Conservation (phyloP, 2,888 invertebrate genomes). For the Megamerina dolium region DNA sequence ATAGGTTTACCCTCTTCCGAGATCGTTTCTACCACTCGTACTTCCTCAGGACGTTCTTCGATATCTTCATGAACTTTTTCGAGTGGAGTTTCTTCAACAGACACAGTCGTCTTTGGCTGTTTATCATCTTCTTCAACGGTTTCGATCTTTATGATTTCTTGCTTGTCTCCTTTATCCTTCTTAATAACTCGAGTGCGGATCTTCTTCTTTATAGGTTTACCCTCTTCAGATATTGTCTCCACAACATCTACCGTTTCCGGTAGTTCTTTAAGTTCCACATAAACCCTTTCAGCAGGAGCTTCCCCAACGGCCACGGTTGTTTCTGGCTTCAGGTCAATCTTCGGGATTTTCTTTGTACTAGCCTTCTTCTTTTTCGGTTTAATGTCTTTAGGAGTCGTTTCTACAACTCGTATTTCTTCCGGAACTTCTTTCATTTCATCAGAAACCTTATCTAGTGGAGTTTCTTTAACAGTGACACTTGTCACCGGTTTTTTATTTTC, state of each 20-base stretch:
- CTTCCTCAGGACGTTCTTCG: conserved; percentile 15
- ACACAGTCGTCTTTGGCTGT: conserved; percentile 23
- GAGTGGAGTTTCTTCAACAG: conserved; percentile 20
- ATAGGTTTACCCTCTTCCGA: conserved; percentile 18
- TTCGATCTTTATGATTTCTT: conserved; percentile 28
- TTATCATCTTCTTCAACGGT: conserved; percentile 27
- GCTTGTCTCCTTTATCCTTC: conserved; percentile 27
- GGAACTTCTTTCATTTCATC: conserved; percentile 17
- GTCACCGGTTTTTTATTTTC: conserved; percentile 41
- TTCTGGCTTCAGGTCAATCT: conserved; percentile 17
- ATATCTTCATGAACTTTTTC: conserved; percentile 13
- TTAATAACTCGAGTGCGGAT: conserved; percentile 27
- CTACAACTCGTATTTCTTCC: conserved; percentile 15
- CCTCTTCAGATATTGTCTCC: conserved; percentile 35
- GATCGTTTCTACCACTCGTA: conserved; percentile 15
- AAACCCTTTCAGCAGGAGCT: conserved; percentile 11
- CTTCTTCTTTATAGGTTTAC: conserved; percentile 26
- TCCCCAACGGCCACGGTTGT: conserved; percentile 18
- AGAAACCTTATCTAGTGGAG: conserved; percentile 21
- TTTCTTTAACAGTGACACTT: conserved; percentile 30
- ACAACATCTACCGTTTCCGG: conserved; percentile 30
- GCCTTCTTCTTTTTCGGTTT: conserved; percentile 16
- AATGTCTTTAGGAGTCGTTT: conserved; percentile 17
- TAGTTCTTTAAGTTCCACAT: conserved; percentile 9
- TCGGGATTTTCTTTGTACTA: conserved; percentile 17